A percentile compares a stretch with the other conserved stretches of the same genome.
phyloP scores from a whole-genome alignment of 2,113 vertebrate species.

The Amia ocellicauda region DNA sequence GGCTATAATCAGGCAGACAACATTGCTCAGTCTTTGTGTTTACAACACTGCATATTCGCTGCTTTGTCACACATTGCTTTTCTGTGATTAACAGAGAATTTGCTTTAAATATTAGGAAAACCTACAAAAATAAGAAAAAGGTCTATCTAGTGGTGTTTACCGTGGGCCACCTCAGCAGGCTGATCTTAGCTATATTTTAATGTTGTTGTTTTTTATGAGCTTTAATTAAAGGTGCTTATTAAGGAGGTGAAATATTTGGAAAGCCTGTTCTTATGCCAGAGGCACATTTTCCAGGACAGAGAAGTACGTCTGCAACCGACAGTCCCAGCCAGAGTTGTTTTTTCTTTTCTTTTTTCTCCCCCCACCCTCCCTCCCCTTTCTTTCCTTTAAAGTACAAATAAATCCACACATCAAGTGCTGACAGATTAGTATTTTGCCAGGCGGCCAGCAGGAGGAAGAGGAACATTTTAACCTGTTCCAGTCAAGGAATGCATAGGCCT shows the following conservation, averaged over 20 bases:
- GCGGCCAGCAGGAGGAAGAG: conserved; percentile 62
- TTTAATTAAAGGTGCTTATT: conserved; percentile 81
- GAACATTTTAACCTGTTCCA: conserved; percentile 64
- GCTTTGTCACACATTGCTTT: too few species aligned
- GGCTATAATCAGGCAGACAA: too few species aligned
- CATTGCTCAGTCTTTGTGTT: too few species aligned
- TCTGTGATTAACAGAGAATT: too few species aligned
- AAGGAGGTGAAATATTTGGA: conserved; percentile 67
- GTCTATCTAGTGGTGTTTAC: neutral
- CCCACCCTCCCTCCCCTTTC: neutral
- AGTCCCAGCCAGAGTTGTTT: conserved; percentile 50
- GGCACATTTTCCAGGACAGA: conserved; percentile 72
- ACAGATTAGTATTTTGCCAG: conserved; percentile 68
- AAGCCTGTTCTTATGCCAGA: conserved; percentile 55
- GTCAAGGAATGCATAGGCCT: conserved; percentile 16
- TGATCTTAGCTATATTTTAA: neutral
- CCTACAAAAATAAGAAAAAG: neutral
- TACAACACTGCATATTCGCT: too few species aligned
- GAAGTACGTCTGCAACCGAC: conserved; percentile 66
- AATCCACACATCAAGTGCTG: conserved; percentile 74
- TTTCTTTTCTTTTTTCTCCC: neutral
- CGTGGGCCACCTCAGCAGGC: conserved; percentile 40
- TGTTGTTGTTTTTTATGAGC: conserved; percentile 29
- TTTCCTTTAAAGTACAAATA: conserved; percentile 75
- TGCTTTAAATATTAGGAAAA: too few species aligned